A percentile compares a stretch with the other conserved stretches of the same genome.
Conservation (phyloP, 2,113 vertebrate species). For the Callipepla squamata region DNA sequence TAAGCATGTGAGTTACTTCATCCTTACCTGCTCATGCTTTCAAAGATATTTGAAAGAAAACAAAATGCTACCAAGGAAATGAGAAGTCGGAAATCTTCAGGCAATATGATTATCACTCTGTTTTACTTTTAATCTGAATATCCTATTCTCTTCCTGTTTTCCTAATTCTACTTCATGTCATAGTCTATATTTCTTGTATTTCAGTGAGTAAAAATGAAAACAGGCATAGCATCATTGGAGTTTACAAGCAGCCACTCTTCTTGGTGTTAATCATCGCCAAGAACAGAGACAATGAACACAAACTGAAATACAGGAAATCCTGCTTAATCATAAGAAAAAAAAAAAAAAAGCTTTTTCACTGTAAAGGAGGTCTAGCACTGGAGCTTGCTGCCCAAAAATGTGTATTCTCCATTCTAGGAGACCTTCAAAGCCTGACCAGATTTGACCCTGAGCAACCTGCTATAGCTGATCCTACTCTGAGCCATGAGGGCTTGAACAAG, state of each 20-base stretch:
- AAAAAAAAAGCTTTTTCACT: not conserved
- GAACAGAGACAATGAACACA: not conserved
- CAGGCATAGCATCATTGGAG: not conserved
- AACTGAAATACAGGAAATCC: not conserved
- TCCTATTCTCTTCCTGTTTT: accelerated
- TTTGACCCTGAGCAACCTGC: not conserved
- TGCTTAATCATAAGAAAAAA: not conserved
- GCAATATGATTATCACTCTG: not conserved
- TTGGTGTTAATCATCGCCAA: accelerated
- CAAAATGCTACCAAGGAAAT: not conserved
- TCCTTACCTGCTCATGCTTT: not conserved
- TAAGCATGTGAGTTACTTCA: not conserved
- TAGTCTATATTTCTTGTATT: too few relatives aligned
- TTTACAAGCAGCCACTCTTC: not conserved
- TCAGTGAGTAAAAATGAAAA: not conserved
- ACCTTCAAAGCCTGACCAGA: not conserved
- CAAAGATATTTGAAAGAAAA: not conserved
- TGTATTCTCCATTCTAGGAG: not conserved
- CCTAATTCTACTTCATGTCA: not conserved
- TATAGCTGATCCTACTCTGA: not conserved
- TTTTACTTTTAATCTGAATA: not conserved
- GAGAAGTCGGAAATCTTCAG: not conserved
- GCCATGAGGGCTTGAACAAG: accelerated
- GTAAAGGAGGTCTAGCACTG: not conserved
- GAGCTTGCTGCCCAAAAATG: not conserved